Percentiles rank a stretch among this genome's conserved stretches.
phyloP scores from a whole-genome alignment of 2,888 invertebrate genomes.

The Tholera decimalis region DNA sequence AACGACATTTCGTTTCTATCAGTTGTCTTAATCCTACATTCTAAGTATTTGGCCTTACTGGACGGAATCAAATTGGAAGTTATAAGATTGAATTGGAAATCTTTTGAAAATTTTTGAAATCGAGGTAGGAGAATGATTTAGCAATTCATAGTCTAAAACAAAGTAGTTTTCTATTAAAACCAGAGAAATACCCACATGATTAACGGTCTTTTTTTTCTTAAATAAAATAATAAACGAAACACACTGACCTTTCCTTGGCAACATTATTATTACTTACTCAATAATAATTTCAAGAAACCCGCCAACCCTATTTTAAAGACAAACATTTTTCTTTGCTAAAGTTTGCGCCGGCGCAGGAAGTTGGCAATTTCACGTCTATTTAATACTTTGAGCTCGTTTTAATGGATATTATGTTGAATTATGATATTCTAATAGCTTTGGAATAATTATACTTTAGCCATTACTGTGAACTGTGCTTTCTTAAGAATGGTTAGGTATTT shows the following conservation, averaged over 20 bases:
- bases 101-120: too few species aligned
- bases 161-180: background rate
- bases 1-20: too few species aligned
- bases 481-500: background rate
- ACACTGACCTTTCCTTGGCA: constrained; percentile 4
- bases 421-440: constrained; percentile 59
- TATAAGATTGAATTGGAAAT: too few species aligned
- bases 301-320: constrained; percentile 61
- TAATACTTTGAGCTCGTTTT: constrained; percentile 65
- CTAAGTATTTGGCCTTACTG: too few species aligned
- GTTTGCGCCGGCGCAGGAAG: constrained; percentile 64
- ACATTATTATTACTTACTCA: constrained; percentile 25
- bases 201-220: too few species aligned
- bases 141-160: too few species aligned
- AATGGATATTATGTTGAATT: constrained; percentile 57
- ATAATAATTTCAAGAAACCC: constrained; percentile 1
- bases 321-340: constrained; percentile 65
- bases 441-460: constrained; percentile 25
- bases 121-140: too few species aligned
- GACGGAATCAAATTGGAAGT: too few species aligned
- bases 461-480: constrained; percentile 15
- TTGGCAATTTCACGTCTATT: constrained; percentile 69
- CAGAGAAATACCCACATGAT: background rate
- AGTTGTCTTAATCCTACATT: too few species aligned
- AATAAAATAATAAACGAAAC: background rate